Conservation (phyloP, 2,888 invertebrate species). For the Ennomos fuscantarius region DNA sequence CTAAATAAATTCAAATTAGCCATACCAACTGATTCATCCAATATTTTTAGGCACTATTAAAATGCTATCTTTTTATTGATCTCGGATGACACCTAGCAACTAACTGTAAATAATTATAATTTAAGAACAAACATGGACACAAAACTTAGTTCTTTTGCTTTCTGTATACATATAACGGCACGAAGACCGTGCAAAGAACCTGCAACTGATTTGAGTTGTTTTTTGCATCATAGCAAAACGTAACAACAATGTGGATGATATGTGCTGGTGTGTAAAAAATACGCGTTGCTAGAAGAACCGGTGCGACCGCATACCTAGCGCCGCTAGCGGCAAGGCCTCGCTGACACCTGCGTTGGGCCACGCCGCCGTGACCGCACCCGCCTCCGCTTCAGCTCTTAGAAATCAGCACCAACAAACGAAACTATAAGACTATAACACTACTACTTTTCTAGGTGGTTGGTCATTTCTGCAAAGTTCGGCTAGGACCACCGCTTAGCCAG, state of each 20-base stretch:
- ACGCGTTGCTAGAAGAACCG: conserved; percentile 82
- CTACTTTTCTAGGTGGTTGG: too few species aligned
- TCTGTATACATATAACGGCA: conserved; percentile 42
- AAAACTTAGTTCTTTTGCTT: conserved; percentile 42
- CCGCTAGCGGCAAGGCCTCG: conserved; percentile 79
- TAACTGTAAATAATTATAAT: conserved; percentile 33
- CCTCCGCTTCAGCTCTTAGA: conserved; percentile 36
- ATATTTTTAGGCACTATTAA: conserved; percentile 21
- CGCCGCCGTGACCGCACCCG: conserved; percentile 38
- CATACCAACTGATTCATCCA: conserved; percentile 8
- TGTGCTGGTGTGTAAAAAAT: conserved; percentile 78
- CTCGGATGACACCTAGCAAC: conserved; percentile 35
- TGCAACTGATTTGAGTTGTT: conserved; percentile 43
- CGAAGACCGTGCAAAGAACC: conserved; percentile 9
- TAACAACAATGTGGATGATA: conserved; percentile 82
- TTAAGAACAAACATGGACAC: conserved; percentile 35
- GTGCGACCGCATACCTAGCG: conserved; percentile 82
- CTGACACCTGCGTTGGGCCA: conserved; percentile 57
- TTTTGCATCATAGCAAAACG: conserved; percentile 81
- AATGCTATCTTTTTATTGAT: conserved; percentile 37
- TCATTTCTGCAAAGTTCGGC: too few species aligned
- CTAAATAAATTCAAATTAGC: too few species aligned
- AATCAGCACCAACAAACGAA: too few species aligned
- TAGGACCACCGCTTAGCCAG: too few species aligned
- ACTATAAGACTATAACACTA: too few species aligned